These are phyloP conservation scores for Neosilurus mollespiculum DNA, from an alignment of 2,797 vertebrate genomes.

Conservation along the genomic window DNA sequence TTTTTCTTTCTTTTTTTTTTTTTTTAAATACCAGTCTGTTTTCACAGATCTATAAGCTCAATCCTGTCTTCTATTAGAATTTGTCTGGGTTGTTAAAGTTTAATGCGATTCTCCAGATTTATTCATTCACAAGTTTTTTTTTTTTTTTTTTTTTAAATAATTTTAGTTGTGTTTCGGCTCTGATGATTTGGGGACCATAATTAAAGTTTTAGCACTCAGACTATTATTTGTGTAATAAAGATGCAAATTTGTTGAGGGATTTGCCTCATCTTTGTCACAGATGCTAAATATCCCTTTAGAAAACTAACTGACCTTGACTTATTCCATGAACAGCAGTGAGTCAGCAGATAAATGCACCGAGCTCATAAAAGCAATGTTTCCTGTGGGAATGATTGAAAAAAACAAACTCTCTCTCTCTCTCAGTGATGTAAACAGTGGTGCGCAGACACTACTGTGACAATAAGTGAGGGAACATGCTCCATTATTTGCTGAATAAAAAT, in stretches of 20 bases:
- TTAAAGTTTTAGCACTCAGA: not conserved
- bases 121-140: no score
- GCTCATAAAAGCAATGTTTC: not conserved
- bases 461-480: not conserved
- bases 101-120: not conserved
- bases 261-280: not conserved
- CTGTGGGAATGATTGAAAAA: not conserved
- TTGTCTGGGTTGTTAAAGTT: not conserved
- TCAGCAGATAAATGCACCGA: not conserved
- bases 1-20: not conserved
- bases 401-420: no score
- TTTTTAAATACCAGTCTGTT: not conserved
- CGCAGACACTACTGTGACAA: not conserved
- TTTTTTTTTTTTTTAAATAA: not conserved
- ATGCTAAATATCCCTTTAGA: not conserved
- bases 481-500: not conserved
- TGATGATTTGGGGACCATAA: conserved; percentile 9
- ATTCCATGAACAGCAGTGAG: not conserved
- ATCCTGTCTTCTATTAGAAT: not conserved
- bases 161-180: not conserved
- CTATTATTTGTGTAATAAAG: conserved; percentile 3
- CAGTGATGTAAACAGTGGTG: conserved; percentile 6
- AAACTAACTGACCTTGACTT: conserved; percentile 20
- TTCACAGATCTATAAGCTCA: not conserved
- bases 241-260: not conserved